phyloP scores from a whole-genome alignment of 2,113 vertebrate genomes.

The Lethenteron camtschaticum region DNA sequence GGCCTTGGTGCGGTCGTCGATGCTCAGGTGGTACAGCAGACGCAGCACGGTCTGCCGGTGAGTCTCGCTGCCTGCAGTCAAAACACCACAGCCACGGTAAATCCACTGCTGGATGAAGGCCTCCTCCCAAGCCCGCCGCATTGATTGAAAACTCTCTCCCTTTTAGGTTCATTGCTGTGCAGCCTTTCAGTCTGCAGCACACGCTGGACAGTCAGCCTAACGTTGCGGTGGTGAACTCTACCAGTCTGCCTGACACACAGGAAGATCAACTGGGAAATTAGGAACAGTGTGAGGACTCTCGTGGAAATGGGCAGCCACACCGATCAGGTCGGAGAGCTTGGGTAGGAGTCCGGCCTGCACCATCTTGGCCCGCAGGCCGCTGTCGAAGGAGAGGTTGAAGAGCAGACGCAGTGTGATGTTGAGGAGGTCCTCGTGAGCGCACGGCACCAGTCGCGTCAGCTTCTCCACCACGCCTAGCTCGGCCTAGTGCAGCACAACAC shows the following conservation, averaged over 20 bases:
- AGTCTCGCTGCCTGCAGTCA: constrained; percentile 4
- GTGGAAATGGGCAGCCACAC: constrained; percentile 20
- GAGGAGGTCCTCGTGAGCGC: constrained; percentile 52
- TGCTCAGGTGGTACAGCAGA: constrained; percentile 78
- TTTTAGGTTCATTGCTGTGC: neutral
- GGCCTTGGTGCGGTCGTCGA: constrained; percentile 65
- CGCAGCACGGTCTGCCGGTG: constrained; percentile 70
- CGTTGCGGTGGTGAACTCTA: neutral
- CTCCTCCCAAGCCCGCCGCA: no score
- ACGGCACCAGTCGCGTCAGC: constrained; percentile 52
- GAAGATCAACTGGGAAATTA: neutral
- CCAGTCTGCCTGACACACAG: constrained; percentile 5
- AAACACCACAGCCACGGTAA: no score
- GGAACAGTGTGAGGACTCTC: no score
- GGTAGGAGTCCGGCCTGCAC: constrained; percentile 61
- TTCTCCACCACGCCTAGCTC: constrained; percentile 59
- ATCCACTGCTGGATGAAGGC: no score
- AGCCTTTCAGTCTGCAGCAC: neutral
- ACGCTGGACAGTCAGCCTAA: neutral
- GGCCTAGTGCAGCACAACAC: constrained; percentile 26
- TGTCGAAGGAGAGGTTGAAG: constrained; percentile 72
- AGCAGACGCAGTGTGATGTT: constrained; percentile 51
- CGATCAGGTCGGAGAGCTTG: constrained; percentile 49
- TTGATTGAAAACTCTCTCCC: neutral
- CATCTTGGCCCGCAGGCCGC: constrained; percentile 59